Evolutionary conservation across 2,113 vertebrate species (phyloP), one percentile per base, ranked within the genome.

Genomic region (Connochaetes taurinus): DNA sequence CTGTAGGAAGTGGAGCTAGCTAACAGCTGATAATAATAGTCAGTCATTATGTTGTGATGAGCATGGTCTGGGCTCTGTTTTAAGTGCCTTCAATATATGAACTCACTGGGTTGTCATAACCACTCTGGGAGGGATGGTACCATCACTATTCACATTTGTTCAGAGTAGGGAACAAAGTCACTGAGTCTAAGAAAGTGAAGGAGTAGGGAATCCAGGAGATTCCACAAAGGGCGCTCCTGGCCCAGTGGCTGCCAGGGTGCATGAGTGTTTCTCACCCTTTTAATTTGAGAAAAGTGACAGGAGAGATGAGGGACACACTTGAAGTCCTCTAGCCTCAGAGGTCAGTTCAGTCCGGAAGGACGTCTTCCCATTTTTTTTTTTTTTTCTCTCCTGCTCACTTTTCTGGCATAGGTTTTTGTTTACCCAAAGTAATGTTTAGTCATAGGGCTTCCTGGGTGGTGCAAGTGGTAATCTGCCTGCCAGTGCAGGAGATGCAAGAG

Each of bases 161-260:
- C 45, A 40, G 90, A 40, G 23, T 14, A 36, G 23, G n/a, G 25
- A 83, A 53, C 19, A 10, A 52, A 53, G 58, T 40, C 25, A 2
- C 27, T 19, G 47, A 82, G 78, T 40, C 60, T 4, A 21, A 40
- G 57, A 2, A 82, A 31, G 76, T 31, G 29, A 81, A 31, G 10
- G 31, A 1, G 27, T 27, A 55, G 64, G 36, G 57, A 76, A n/a
- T 29, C 13, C 5, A 1, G 13, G 78, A 14, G 19, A 17, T 2
- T 31, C n/a, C 0, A 5, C 16, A 2, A 7, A 17, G 0, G 3
- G 2, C 0, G 21, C 40, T 55, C 43, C 82, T 50, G 4, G 43
- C 12, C 36, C 29, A 1, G 12, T 0, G 6, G 12, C 11, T 29
- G 81, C 5, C 6, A 5, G 0, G 8, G 29, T 0, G 40, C 40